Base-by-base conservation (phyloP, 1,140 invertebrate genomes). In the Potamilus streckersoni region DNA sequence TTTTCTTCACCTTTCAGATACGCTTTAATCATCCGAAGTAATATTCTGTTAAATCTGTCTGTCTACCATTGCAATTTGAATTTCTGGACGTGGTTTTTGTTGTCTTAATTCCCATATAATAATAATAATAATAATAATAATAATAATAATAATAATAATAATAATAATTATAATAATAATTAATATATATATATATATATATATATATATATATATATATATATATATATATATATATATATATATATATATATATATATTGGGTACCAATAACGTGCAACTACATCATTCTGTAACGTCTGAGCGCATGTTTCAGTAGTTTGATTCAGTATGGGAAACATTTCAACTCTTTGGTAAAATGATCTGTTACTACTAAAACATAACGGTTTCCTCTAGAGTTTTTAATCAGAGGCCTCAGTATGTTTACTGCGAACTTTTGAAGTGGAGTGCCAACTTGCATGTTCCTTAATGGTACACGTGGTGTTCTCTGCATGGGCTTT, bases 291-390 rank as follows among this genome's bases (percentile, higher is more conserved):
- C 6, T 58, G 16, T 27, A 71, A 31, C 12, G n/a, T 71, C 19
- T 49, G 27, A 19, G 69, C 69, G 5, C 69, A 71, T 38, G 59
- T 59, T 38, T 71, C 69, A 58, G 1, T 58, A 5, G 59, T 60
- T 59, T 71, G 69, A 61, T 71, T 56, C n/a, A 14, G 69, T 60
- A 13, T 19, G 16, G 23, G 17, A 27, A 27, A 27, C 27, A 27
- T 2, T 27, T 27, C 27, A 27, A 27, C 27, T 27, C 27, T 27
- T 61, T 15, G 59, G 58, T 17, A 17, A 20, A 56, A 70, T 2
- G 1, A 59, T 56, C n/a, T 56, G 57, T 70, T 70, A 60, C 69
- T 1, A 83, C 83, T 38, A 88, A 63, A 31, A 87, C 71, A 69
- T 82, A 83, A 20, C 3, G 69, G 55, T 20, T 38, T 56, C n/a